phyloP scores from a whole-genome alignment of 1,140 invertebrate genomes.

The Colletes gigas region DNA sequence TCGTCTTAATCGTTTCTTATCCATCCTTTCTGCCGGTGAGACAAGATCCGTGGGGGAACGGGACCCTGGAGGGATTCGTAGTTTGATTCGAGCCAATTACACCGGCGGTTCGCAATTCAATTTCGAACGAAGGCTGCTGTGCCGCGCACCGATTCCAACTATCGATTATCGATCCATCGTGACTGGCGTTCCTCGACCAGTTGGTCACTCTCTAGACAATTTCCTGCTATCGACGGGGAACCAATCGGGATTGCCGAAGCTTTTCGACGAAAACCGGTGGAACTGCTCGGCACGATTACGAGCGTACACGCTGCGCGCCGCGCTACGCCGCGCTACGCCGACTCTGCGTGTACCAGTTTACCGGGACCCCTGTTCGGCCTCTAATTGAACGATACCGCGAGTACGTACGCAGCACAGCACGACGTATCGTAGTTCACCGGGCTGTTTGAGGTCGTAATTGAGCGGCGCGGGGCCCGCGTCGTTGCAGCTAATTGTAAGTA shows the following conservation, averaged over 20 bases:
- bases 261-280: conserved; percentile 12
- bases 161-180: conserved; percentile 61
- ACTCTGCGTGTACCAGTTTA: conserved; percentile 31
- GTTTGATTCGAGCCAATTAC: conserved; percentile 74
- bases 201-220: conserved; percentile 43
- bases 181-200: conserved; percentile 26
- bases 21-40: conserved; percentile 11
- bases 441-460: conserved; percentile 48
- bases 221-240: conserved; percentile 25
- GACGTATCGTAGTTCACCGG: conserved; percentile 16
- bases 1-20: conserved; percentile 70
- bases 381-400: conserved; percentile 48
- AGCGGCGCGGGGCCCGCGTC: conserved; percentile 25
- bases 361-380: conserved; percentile 18
- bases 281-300: conserved; percentile 24
- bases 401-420: conserved; percentile 1
- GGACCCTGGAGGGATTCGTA: conserved; percentile 24
- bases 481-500: conserved; percentile 51
- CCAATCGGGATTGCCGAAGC: conserved; percentile 24
- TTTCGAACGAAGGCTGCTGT: conserved; percentile 52
- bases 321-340: too few species aligned
- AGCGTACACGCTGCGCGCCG: not conserved
- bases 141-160: conserved; percentile 3
- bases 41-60: too few species aligned
- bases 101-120: conserved; percentile 71